phyloP scores from a whole-genome alignment of 2,797 vertebrate species.

The Bufotes viridis region DNA sequence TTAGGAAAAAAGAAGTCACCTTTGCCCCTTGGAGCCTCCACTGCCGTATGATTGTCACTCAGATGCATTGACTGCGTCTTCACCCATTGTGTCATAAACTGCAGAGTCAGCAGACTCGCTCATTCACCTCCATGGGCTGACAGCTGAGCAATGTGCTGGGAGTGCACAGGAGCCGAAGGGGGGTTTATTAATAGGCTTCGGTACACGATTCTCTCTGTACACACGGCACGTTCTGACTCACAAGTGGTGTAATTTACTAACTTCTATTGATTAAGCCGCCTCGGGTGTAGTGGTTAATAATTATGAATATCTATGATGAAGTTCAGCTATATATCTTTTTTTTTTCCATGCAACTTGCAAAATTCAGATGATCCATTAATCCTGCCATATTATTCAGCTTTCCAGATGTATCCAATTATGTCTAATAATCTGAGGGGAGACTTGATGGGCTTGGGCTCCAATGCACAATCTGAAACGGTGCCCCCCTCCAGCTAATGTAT shows the following conservation, averaged over 20 bases:
- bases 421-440: too few species aligned
- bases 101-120: neutral
- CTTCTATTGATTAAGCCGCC: constrained; percentile 45
- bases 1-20: neutral
- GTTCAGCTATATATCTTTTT: neutral
- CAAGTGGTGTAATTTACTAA: constrained; percentile 29
- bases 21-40: neutral
- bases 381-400: too few species aligned
- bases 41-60: neutral
- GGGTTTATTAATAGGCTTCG: constrained; percentile 11
- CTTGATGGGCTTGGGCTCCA: too few species aligned
- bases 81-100: constrained; percentile 10
- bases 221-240: constrained; percentile 35
- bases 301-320: constrained; percentile 32
- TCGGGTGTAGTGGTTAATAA: constrained; percentile 20
- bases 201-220: constrained; percentile 2
- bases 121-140: neutral
- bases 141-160: constrained; percentile 11
- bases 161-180: neutral
- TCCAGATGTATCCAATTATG: neutral
- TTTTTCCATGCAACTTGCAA: neutral
- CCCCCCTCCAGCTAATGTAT: too few species aligned
- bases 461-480: too few species aligned
- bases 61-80: neutral
- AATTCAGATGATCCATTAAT: neutral